Evolutionary conservation across 2,888 invertebrate species (phyloP).

Genomic region (Cactoblastis cactorum): DNA sequence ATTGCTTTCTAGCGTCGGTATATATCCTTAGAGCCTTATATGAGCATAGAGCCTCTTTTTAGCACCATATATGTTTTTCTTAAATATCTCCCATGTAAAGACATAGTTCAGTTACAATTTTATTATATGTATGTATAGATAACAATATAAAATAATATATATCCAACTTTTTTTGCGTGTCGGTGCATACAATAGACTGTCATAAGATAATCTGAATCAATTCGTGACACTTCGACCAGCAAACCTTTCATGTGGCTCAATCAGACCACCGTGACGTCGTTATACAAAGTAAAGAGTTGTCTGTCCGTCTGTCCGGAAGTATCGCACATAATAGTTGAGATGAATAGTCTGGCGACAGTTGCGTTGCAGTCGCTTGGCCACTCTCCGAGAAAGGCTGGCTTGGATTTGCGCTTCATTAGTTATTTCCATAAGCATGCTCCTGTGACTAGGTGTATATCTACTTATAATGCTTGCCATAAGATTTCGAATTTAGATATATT

Average conservation of each 20-base stretch:
- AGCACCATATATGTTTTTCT: too few relatives aligned
- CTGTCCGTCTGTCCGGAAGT: conserved; percentile 29
- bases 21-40: too few relatives aligned
- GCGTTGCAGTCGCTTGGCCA: conserved; percentile 24
- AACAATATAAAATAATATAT: too few relatives aligned
- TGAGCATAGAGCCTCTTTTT: too few relatives aligned
- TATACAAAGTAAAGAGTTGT: conserved; percentile 31
- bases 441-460: too few relatives aligned
- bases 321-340: conserved; percentile 23
- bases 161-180: too few relatives aligned
- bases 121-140: too few relatives aligned
- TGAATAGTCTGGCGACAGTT: conserved; percentile 31
- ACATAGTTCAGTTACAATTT: too few relatives aligned
- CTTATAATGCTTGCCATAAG: too few relatives aligned
- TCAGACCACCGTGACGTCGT: conserved; percentile 39
- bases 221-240: conserved; percentile 8
- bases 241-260: conserved; percentile 16
- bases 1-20: too few relatives aligned
- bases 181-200: not conserved
- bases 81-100: too few relatives aligned
- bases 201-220: conserved; percentile 4
- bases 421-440: conserved; percentile 8
- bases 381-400: conserved; percentile 14
- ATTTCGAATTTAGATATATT: too few relatives aligned
- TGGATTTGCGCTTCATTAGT: conserved; percentile 30